A percentile compares a stretch with the other conserved stretches of the same genome.
phyloP scores from a whole-genome alignment of 2,113 vertebrate genomes.

The Phalacrocorax aristotelis region DNA sequence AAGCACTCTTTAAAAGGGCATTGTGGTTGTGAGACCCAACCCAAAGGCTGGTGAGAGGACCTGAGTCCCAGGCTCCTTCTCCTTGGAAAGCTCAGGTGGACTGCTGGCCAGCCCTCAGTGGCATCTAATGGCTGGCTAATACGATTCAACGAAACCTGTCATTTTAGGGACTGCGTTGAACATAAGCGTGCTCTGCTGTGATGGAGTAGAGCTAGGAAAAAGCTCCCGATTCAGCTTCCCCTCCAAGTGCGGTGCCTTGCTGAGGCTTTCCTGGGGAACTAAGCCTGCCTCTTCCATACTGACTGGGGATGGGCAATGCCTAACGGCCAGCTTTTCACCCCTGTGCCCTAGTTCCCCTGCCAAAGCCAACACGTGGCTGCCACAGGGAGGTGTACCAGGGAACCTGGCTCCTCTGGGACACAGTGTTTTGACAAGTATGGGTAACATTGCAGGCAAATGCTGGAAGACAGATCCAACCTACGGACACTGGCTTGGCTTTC shows the following conservation, averaged over 20 bases:
- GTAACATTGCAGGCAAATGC: not conserved
- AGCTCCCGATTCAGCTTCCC: not conserved
- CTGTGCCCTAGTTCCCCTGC: not conserved
- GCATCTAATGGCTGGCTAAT: fast-evolving
- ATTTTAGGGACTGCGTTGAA: not conserved
- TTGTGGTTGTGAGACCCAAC: not conserved
- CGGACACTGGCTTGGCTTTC: not conserved
- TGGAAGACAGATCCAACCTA: not conserved
- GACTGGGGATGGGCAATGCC: not conserved
- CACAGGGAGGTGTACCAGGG: not conserved
- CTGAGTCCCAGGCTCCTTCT: not conserved
- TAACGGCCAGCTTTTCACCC: not conserved
- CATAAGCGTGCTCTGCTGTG: not conserved
- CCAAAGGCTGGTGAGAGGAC: not conserved
- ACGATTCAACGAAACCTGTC: not conserved
- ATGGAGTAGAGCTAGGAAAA: not conserved
- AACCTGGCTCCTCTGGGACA: not conserved
- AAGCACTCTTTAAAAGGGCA: not conserved
- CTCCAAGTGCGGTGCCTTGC: not conserved
- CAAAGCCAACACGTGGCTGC: not conserved
- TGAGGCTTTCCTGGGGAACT: not conserved
- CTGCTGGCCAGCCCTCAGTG: not conserved
- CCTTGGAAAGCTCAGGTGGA: not conserved
- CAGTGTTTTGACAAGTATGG: not conserved
- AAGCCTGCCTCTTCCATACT: not conserved